Evolutionary conservation across 2,113 vertebrate genomes (phyloP).

Genomic region (Macaca mulatta): DNA sequence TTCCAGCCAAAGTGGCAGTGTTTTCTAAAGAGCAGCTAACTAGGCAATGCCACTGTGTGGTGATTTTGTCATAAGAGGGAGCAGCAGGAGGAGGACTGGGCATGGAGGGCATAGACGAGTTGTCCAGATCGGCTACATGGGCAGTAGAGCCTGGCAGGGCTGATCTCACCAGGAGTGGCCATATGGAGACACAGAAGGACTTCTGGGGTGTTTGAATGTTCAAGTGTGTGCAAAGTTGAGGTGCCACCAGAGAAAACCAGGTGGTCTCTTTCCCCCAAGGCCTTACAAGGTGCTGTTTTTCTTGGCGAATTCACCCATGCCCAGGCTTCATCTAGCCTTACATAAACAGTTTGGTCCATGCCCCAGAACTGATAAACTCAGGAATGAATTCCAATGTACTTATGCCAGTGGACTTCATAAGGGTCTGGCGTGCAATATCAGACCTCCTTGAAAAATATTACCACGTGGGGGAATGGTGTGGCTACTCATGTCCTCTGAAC

Average conservation of each 20-base stretch:
- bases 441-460: background rate
- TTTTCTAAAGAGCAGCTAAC: background rate
- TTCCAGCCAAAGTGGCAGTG: background rate
- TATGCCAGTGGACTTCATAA: background rate
- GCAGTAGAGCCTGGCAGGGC: background rate
- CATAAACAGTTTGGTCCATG: background rate
- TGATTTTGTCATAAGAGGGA: background rate
- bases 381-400: background rate
- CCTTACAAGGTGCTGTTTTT: background rate
- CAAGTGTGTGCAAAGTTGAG: background rate
- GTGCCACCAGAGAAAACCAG: background rate
- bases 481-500: background rate
- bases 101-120: background rate
- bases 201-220: background rate
- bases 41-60: background rate
- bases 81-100: background rate
- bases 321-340: background rate
- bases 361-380: background rate
- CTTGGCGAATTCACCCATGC: background rate
- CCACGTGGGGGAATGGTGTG: background rate
- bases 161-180: background rate
- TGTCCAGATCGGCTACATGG: background rate
- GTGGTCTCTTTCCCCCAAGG: background rate
- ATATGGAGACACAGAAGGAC: background rate
- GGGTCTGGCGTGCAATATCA: background rate